Evolutionary conservation across 2,113 vertebrate genomes (phyloP).

Genomic region (Sander lucioperca): DNA sequence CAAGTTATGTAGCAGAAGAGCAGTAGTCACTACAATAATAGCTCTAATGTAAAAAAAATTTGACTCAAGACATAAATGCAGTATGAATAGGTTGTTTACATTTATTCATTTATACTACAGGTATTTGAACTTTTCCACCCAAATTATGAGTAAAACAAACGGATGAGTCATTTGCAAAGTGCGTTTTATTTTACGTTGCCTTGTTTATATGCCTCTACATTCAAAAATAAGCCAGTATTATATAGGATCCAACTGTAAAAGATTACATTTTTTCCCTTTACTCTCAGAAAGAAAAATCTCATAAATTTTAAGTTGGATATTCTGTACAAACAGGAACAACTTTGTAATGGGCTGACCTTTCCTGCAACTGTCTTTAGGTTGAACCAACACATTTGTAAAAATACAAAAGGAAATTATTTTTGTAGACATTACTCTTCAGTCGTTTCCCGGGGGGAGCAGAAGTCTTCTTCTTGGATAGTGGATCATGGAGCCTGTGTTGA

Average conservation of each 20-base stretch:
- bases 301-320: conserved; percentile 78
- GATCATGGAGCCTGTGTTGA: conserved; percentile 47
- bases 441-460: conserved; percentile 79
- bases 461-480: conserved; percentile 77
- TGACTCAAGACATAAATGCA: conserved; percentile 70
- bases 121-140: conserved; percentile 60
- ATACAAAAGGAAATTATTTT: conserved; percentile 82
- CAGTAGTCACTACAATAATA: not conserved
- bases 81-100: conserved; percentile 69
- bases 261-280: conserved; percentile 72
- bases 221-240: conserved; percentile 87
- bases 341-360: conserved; percentile 79
- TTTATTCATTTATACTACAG: conserved; percentile 79
- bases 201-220: conserved; percentile 88
- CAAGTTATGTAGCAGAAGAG: conserved; percentile 8
- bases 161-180: conserved; percentile 84
- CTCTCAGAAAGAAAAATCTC: conserved; percentile 72
- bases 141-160: conserved; percentile 82
- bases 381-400: conserved; percentile 82
- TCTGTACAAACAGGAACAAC: conserved; percentile 85
- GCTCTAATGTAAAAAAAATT: conserved; percentile 38
- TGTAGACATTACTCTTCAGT: conserved; percentile 81
- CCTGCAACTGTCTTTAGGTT: conserved; percentile 84
- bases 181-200: conserved; percentile 87
- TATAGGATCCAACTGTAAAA: conserved; percentile 82